Base-by-base conservation (phyloP, 2,797 vertebrate genomes). In the Chrysocyon brachyurus region DNA sequence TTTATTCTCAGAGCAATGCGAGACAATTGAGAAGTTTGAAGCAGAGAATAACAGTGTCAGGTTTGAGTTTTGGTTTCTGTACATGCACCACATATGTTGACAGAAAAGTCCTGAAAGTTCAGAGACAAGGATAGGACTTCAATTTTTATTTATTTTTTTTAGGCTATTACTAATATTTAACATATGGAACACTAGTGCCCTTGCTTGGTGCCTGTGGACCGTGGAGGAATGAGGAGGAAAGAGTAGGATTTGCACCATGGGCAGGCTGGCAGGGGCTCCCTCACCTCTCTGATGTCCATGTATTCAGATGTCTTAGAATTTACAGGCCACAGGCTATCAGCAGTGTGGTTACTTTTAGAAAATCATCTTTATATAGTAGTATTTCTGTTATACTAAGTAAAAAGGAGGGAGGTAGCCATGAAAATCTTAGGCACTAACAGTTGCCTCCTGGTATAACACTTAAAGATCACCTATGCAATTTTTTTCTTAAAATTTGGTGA, bases 401-500 rank as follows among this genome's bases (percentile, higher is more conserved):
- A n/a, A 31, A 33, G 73, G 56, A 46, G 40, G 33, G 31, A 16
- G 7, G 3, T 33, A 14, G 28, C 28, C 33, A 56, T 36, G 26
- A 68, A 54, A 22, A 49, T 49, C 22, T 66, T 24, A 57, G 1
- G 7, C 59, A 56, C 22, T 57, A 79, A 73, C 15, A 40, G 19
- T 8, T 61, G 16, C 72, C 6, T 1, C 1, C 1, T 4, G n/a
- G 28, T 52, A 21, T 56, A 91, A 31, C 4, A 59, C 9, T 83
- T 66, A 77, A 57, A 87, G 49, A 82, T 57, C 49, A 75, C 11
- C 14, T 82, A 22, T 59, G 49, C 5, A 59, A 59, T 36, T 87
- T 49, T 66, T 96, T 64, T 21, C 52, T 87, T 78, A 66, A 66
- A 73, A n/a, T 68, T 46, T 75, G 40, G 72, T 56, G 26, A 56